Conservation (phyloP, 2,113 vertebrate species). For the Girardinichthys multiradiatus region DNA sequence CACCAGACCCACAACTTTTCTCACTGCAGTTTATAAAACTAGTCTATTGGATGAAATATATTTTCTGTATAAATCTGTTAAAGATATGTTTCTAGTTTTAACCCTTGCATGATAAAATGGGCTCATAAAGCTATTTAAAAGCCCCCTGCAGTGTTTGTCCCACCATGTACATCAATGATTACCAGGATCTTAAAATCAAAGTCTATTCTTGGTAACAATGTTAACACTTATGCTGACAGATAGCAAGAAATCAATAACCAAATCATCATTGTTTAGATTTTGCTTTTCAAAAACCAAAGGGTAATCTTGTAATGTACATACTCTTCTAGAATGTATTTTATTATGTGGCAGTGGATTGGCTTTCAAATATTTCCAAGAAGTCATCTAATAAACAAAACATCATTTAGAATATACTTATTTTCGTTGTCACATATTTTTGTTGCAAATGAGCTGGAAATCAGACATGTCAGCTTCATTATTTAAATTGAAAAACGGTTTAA, state of each 20-base stretch:
- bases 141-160: neutral
- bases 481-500: neutral
- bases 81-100: neutral
- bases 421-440: neutral
- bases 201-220: conserved; percentile 35
- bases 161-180: conserved; percentile 50
- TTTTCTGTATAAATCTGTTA: neutral
- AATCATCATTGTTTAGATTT: conserved; percentile 60
- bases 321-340: neutral
- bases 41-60: conserved; percentile 14
- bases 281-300: conserved; percentile 39
- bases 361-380: conserved; percentile 42
- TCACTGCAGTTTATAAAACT: conserved; percentile 36
- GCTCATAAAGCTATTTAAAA: conserved; percentile 15
- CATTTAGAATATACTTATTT: conserved; percentile 6
- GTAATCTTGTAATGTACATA: neutral
- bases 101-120: neutral
- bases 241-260: conserved; percentile 64
- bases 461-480: conserved; percentile 45
- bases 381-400: conserved; percentile 14
- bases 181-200: neutral
- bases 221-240: conserved; percentile 47
- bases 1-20: conserved; percentile 14
- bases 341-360: conserved; percentile 57
- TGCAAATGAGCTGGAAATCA: conserved; percentile 28